Base-by-base conservation (phyloP, 2,888 invertebrate genomes). In the Auanema freiburgensis region DNA sequence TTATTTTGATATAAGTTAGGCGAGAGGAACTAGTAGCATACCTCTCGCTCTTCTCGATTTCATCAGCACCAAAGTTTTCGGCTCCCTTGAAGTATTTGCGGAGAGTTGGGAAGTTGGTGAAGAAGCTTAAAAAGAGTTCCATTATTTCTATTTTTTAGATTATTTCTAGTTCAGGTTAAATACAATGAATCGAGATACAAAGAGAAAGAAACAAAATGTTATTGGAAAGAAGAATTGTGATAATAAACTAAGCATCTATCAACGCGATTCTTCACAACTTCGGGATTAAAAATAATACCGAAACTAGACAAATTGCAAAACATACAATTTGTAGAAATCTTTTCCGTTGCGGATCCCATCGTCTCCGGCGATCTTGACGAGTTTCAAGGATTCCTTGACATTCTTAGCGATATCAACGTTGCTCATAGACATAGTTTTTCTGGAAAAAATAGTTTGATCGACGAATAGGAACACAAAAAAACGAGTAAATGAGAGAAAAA, bases 251-350 rank as follows among this genome's bases (percentile, higher is more conserved):
- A n/a, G n/a, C n/a, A n/a, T n/a, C n/a, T n/a, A n/a, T n/a, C n/a
- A n/a, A n/a, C n/a, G n/a, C n/a, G n/a, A n/a, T n/a, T n/a, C n/a
- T n/a, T n/a, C n/a, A n/a, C n/a, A n/a, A n/a, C n/a, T n/a, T n/a
- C n/a, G n/a, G n/a, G n/a, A n/a, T n/a, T n/a, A n/a, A n/a, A n/a
- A n/a, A n/a, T n/a, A n/a, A n/a, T n/a, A n/a, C n/a, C n/a, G n/a
- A 16, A 24, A 42, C 12, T 33, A 23, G 12, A 0, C 16, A 14
- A 33, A 14, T 18, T 60, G n/a, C 24, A 44, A 40, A 2, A 59
- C 72, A 65, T 33, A 79, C 79, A 69, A 79, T 65, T 75, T 77
- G 71, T 80, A 80, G 69, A 80, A 80, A 52, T 76, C 80, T 25
- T 64, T 71, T 43, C 78, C 79, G 50, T 73, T 71, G 43, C 72